These are phyloP conservation scores for Cosmopolites sordidus DNA, from an alignment of 2,888 invertebrate genomes.

Conservation along the genomic window DNA sequence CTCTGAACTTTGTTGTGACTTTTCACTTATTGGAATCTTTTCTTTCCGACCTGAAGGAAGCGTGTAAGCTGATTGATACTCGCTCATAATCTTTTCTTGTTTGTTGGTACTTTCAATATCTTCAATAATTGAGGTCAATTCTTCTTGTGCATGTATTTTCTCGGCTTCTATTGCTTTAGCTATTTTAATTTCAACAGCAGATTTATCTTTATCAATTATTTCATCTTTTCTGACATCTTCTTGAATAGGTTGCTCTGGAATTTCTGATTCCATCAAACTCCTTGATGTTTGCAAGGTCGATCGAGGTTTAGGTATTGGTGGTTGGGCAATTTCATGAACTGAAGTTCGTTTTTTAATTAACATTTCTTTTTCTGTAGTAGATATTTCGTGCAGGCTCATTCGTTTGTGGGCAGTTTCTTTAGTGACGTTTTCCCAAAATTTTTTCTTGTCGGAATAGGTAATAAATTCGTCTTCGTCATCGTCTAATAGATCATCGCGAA, in stretches of 20 bases:
- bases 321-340: slow-evolving; percentile 41
- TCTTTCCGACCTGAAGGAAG: slow-evolving; percentile 36
- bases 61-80: slow-evolving; percentile 45
- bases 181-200: slow-evolving; percentile 13
- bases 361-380: slow-evolving; percentile 31
- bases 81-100: slow-evolving; percentile 37
- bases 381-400: slow-evolving; percentile 40
- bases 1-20: slow-evolving; percentile 16
- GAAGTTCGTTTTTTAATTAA: slow-evolving; percentile 40
- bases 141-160: slow-evolving; percentile 18
- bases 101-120: slow-evolving; percentile 26
- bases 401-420: slow-evolving; percentile 41
- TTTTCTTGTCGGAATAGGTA: slow-evolving; percentile 50
- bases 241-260: slow-evolving; percentile 5
- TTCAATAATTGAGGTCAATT: slow-evolving; percentile 18
- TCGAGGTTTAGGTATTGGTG: slow-evolving; percentile 50
- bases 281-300: slow-evolving; percentile 36
- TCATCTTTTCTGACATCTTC: slow-evolving; percentile 20
- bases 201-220: slow-evolving; percentile 12
- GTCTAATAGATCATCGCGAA: slow-evolving; percentile 40
- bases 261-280: slow-evolving; percentile 35
- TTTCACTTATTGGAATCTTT: slow-evolving; percentile 7
- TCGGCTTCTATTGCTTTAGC: slow-evolving; percentile 22
- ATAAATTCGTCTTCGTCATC: slow-evolving; percentile 39
- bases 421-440: slow-evolving; percentile 52